These are phyloP conservation scores for Ptychobarbus kaznakovi DNA, from an alignment of 2,797 vertebrate genomes.

Conservation along the genomic window DNA sequence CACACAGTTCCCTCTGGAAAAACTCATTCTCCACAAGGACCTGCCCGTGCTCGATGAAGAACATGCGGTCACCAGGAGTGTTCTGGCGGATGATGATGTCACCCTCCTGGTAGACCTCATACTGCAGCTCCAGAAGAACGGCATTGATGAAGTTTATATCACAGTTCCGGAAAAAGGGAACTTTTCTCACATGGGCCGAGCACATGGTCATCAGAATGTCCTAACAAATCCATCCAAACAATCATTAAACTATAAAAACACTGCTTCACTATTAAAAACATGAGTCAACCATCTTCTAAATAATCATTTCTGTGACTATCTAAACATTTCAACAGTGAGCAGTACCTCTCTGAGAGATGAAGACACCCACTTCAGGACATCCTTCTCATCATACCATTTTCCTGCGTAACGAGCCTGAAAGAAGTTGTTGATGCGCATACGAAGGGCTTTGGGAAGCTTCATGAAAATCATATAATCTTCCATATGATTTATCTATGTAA, in stretches of 20 bases:
- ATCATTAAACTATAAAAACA: not conserved
- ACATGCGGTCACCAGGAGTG: conserved; percentile 74
- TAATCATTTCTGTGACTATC: not conserved
- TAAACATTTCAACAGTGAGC: not conserved
- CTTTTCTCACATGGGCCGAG: conserved; percentile 70
- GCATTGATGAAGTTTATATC: conserved; percentile 73
- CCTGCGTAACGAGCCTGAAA: conserved; percentile 77
- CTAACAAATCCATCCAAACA: conserved; percentile 47
- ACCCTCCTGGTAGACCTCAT: conserved; percentile 70
- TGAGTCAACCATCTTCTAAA: not conserved
- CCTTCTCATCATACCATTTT: conserved; percentile 79
- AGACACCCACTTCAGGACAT: conserved; percentile 78
- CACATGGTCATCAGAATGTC: conserved; percentile 73
- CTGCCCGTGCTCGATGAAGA: conserved; percentile 75
- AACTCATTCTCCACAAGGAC: conserved; percentile 71
- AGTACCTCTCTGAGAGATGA: conserved; percentile 74
- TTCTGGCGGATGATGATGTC: conserved; percentile 68
- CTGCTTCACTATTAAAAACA: not conserved
- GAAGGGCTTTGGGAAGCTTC: conserved; percentile 81
- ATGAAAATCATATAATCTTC: conserved; percentile 82
- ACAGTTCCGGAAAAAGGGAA: conserved; percentile 71
- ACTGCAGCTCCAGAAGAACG: conserved; percentile 67
- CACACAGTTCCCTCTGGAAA: conserved; percentile 72
- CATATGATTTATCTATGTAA: conserved; percentile 75
- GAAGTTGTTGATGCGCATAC: conserved; percentile 78